Base-by-base conservation (phyloP, 1,140 invertebrate genomes). In the Pteromalus puparum region DNA sequence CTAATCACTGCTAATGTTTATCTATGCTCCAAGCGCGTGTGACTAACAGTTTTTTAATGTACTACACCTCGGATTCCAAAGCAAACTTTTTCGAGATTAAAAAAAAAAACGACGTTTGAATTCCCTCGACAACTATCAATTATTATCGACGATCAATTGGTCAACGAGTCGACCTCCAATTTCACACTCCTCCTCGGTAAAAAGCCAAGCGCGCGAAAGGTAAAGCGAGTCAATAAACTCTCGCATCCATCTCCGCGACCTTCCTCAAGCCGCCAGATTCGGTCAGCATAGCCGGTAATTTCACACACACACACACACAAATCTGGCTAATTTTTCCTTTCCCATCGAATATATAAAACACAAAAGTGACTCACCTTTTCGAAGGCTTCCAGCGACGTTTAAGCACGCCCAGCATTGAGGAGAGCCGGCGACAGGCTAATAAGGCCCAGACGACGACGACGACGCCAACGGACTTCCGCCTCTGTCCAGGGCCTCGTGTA, bases 361-460 rank as follows among this genome's bases (percentile, higher is more conserved):
- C 10, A n/a, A 61, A 18, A 42, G 48, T 75, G 12, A 82, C 86
- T 89, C 61, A 91, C 91, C 91, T 86, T 89, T 91, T 92, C 65
- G 90, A 91, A 85, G 91, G 91, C 88, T 92, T 92, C 91, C 91
- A 92, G 86, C 91, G 91, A 86, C 91, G 90, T 87, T 92, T 92
- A 28, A 92, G 87, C 72, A 92, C 90, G 86, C 91, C 91, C 84
- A 92, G 87, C 91, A 91, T 91, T 73, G 80, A 61, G 70, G 28
- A 34, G n/a, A 46, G 48, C 30, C 65, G 24, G 42, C 10, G 18
- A 21, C 46, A 30, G n/a, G 78, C 85, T 75, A 83, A 83, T 48
- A 83, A 87, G 81, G 78, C 81, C 86, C 83, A 86, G 76, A 76
- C 67, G 24, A 28, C n/a, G 67, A 13, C n/a, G 34, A 68, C 26